Evolutionary conservation across 2,888 invertebrate species (phyloP), one percentile per base, ranked within the genome.

Genomic region (Scotopteryx bipunctaria): DNA sequence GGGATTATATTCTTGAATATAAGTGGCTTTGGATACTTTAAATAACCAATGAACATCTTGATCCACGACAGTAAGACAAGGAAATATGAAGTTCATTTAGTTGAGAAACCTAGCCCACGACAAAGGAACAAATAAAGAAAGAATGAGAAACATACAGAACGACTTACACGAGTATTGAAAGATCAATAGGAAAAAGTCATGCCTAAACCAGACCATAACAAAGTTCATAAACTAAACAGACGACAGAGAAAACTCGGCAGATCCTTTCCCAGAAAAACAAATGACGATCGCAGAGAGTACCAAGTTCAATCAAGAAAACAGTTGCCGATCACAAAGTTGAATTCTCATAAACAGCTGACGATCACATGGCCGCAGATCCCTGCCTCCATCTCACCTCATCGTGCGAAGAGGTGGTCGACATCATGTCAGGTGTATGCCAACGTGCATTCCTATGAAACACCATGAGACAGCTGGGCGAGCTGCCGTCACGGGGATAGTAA

Each of bases 321-420:
- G 8, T 45, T 32, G 23, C 32, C 42, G 16, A 45, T 47, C 25
- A 36, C 38, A 35, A 33, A 21, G 13, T 11, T 11, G 29, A 37
- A 32, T 5, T 3, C 13, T 19, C n/a, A 16, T n/a, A 8, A 49
- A 37, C 32, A 48, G 21, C 11, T 47, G 35, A 58, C 50, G 41
- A 46, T 44, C 57, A 48, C 40, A 33, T 14, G 38, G 19, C 37
- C 32, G 32, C 47, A 41, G 32, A 40, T 35, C 32, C 46, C 42
- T 15, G 32, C 46, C 49, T 21, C 46, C 65, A 19, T 54, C 67
- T 76, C 75, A 79, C 78, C 78, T 77, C 76, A 44, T 76, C 78
- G 31, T 73, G 71, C 23, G 78, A 78, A 19, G 72, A n/a, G n/a
- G n/a, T 72, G 17, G 67, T 61, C 17, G 76, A 79, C 59, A 71